Conservation (phyloP, 2,797 vertebrate genomes). For the Falco novaeseelandiae region DNA sequence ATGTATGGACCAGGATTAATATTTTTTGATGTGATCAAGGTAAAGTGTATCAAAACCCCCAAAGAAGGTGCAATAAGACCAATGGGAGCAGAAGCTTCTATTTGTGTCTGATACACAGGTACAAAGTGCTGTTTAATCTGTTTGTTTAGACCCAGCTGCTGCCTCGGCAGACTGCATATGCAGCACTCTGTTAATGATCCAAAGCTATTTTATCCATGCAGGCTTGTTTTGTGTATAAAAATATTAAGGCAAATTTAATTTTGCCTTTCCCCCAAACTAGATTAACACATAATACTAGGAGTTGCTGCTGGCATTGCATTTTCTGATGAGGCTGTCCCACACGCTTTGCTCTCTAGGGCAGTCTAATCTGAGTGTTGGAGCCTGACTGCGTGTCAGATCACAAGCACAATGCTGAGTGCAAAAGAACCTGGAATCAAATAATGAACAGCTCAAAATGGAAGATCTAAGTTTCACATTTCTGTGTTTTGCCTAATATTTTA, state of each 20-base stretch:
- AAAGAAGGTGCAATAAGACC: neutral
- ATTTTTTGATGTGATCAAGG: constrained; percentile 31
- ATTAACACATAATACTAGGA: neutral
- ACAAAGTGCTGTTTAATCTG: neutral
- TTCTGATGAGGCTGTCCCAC: neutral
- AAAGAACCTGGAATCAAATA: neutral
- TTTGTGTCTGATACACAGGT: neutral
- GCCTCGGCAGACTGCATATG: neutral
- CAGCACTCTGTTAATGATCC: neutral
- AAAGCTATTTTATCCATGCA: neutral
- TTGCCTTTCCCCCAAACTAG: neutral
- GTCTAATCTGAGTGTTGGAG: neutral
- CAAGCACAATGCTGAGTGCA: neutral
- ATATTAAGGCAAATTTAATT: neutral
- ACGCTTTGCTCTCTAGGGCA: neutral
- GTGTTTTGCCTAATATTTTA: neutral
- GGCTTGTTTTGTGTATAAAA: neutral
- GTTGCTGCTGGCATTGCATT: neutral
- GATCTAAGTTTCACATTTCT: neutral
- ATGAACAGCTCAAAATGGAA: neutral
- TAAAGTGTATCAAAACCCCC: constrained; percentile 15
- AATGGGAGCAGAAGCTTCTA: neutral
- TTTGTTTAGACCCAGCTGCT: neutral
- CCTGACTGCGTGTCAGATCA: neutral
- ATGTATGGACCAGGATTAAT: constrained; percentile 14